Evolutionary conservation across 2,888 invertebrate genomes (phyloP), one percentile per base, ranked within the genome.

Genomic region (Metopia argyrocephala): DNA sequence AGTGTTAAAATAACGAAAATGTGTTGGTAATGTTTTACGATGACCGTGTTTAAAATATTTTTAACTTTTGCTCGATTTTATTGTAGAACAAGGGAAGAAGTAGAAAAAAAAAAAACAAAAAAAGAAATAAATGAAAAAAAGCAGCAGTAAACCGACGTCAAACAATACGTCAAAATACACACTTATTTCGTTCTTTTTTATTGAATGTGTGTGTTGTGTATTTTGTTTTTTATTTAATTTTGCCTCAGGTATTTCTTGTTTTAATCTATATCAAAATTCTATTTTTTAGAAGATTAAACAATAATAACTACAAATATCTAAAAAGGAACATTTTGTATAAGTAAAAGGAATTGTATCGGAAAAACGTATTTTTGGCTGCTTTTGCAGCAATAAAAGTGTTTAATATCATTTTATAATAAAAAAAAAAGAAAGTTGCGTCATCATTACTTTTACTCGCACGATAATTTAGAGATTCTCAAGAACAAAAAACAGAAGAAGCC

Each of bases 91-190:
- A 73, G 80, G 57, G 38, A 66, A 78, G 59, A 52, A 76, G 48
- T 18, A 68, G 20, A 59, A 59, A 46, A 59, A 27, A 48, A 28
- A 45, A 28, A 6, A 75, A 66, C 7, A 66, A 50, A 27, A 48
- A 65, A 74, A 28, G 15, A 27, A 57, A n/a, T n/a, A n/a, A 28
- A 45, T 28, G 20, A 69, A 62, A 31, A 64, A 69, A 59, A 81
- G 48, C 45, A 76, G 62, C 54, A 70, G 69, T 70, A 75, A 66
- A 81, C 76, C 76, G 74, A 78, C 81, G 74, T 81, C 78, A 81
- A 78, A 57, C 78, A 78, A 45, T 78, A 78, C 76, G 74, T 75
- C 78, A 81, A 81, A 81, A 74, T 71, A 66, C 23, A 59, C 70
- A 76, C 76, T 69, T 28, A 31, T 46, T 57, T 25, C 31, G 12